Base-by-base conservation (phyloP, 2,888 invertebrate genomes). In the Agapostemon virescens region DNA sequence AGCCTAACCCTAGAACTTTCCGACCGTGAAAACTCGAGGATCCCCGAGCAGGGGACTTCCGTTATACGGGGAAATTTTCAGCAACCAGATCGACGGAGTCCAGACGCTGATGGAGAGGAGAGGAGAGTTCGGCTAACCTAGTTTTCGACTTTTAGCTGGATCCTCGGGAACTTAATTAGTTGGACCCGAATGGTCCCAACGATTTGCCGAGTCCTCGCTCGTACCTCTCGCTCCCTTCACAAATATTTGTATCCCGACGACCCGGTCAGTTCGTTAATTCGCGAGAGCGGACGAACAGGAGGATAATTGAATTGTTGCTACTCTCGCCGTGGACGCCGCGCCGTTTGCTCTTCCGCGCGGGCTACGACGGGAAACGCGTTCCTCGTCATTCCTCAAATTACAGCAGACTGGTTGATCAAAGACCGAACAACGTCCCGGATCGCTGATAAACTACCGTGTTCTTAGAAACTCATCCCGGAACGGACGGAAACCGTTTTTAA, bases 241-340 rank as follows among this genome's bases (percentile, higher is more conserved):
- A 58, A 58, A 58, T 58, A 58, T 58, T 58, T 58, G 58, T 58
- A 58, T 30, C 58, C 58, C 58, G 20, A 20, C 58, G 30, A 58
- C 58, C 58, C 11, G 58, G 58, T 30, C 58, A 30, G 58, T 58
- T 58, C 58, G 20, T 58, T 58, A 58, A 58, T 58, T 58, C 58
- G 20, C 58, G 17, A 26, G 58, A 7, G 9, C 30, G 58, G 17
- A 17, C 26, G 58, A 33, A 17, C 58, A 15, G 20, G n/a, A 2
- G 58, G 58, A 58, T 58, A 58, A 58, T 58, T 20, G 58, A 58
- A 58, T 58, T 58, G 58, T 58, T 30, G 58, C 9, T 26, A 15
- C 15, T 26, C 15, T 26, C 26, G 6, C 55, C 52, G 23, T 15
- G 30, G 15, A 11, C 9, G 26, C 15, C 58, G 11, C 23, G 23